Evolutionary conservation across 2,888 invertebrate species (phyloP).

Genomic region (Ctenicera cuprea): DNA sequence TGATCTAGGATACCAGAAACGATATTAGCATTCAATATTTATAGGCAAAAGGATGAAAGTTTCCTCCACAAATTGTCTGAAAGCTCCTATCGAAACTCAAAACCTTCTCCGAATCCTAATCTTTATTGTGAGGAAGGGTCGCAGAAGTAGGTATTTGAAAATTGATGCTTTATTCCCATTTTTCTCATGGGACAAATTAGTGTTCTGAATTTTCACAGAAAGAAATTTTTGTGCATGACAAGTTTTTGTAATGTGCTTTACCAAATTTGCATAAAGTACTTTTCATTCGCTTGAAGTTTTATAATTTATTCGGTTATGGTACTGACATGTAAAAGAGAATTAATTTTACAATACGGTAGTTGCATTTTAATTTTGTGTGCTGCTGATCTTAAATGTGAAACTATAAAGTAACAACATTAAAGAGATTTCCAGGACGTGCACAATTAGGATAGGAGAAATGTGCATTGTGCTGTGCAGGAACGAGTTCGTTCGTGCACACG

Average conservation of each 20-base stretch:
- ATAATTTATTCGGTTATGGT: too few species aligned
- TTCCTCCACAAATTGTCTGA: not conserved
- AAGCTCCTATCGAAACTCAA: slow-evolving; percentile 1
- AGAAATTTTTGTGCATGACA: not conserved
- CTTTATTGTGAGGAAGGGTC: slow-evolving; percentile 2
- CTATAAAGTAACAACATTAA: too few species aligned
- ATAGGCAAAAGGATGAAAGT: slow-evolving; percentile 8
- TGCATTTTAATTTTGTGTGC: too few species aligned
- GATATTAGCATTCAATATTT: slow-evolving; percentile 14
- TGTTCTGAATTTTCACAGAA: not conserved
- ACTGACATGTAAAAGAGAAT: too few species aligned
- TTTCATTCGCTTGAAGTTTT: too few species aligned
- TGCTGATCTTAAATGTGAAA: too few species aligned
- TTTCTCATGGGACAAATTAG: slow-evolving; percentile 1
- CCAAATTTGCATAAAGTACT: too few species aligned
- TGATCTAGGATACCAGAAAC: not conserved
- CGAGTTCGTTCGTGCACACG: too few species aligned
- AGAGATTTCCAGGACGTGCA: too few species aligned
- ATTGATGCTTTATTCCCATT: slow-evolving; percentile 7
- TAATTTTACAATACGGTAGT: too few species aligned
- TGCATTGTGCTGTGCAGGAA: too few species aligned
- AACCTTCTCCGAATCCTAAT: slow-evolving; percentile 12
- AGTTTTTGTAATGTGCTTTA: not conserved
- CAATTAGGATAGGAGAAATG: too few species aligned
- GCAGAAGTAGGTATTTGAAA: slow-evolving; percentile 16